Base-by-base conservation (phyloP, 2,888 invertebrate genomes). In the Dascillus cervinus region DNA sequence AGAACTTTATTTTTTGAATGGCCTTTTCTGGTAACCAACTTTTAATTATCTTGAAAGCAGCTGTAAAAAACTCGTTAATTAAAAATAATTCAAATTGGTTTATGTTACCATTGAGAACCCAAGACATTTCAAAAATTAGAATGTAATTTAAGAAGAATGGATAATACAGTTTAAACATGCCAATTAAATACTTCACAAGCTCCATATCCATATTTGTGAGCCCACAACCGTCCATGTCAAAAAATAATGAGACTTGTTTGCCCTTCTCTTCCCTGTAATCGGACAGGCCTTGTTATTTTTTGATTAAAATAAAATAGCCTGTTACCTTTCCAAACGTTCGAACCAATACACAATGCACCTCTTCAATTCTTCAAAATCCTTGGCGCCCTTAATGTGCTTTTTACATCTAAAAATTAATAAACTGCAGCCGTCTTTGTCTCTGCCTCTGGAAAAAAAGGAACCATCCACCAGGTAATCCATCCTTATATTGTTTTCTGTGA, bases 201-300 rank as follows among this genome's bases (percentile, higher is more conserved):
- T 94, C 94, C 81, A 94, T 81, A 58, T 96, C 95, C 77, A 94
- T 74, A 53, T 91, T 90, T 4, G 79, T 72, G 2, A 94, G 51
- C 0, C 94, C 91, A 40, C 89, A 81, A 11, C 84, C 84, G 17
- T 80, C 79, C 84, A 95, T 85, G 63, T 95, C 95, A 54, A 95
- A 91, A 53, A 95, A 81, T 41, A 92, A 64, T 2, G 89, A 82
- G 30, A 95, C 77, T 54, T 77, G 75, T 43, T 81, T 77, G 29
- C 86, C 82, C 39, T 81, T 75, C 35, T 79, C 79, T 55, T 82
- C 74, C 26, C 85, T 75, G 49, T 23, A 67, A 66, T 11, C 11
- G 19, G 17, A 17, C 17, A 17, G 17, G 8, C 8, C 17, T 6
- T 17, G 17, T 6, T 11, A 9, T 22, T 22, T n/a, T 9, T 6